These are phyloP conservation scores for Xenopus borealis DNA, from an alignment of 2,113 vertebrate genomes.

Conservation along the genomic window DNA sequence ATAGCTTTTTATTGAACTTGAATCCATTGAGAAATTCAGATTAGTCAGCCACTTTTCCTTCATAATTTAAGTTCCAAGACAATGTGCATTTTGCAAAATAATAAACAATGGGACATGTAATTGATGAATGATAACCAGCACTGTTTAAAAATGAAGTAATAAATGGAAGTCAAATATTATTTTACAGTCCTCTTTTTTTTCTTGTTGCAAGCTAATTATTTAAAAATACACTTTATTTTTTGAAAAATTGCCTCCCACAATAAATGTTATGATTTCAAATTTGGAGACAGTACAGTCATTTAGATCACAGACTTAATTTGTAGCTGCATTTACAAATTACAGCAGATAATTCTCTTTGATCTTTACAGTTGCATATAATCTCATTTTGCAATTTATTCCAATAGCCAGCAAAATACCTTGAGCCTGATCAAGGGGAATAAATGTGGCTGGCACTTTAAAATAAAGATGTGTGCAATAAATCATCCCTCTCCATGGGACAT, in stretches of 20 bases:
- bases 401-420: too few relatives aligned
- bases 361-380: too few relatives aligned
- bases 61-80: conserved; percentile 71
- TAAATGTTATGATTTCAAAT: too few relatives aligned
- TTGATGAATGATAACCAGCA: conserved; percentile 61
- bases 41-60: conserved; percentile 81
- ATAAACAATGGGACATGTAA: conserved; percentile 51
- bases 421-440: too few relatives aligned
- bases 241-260: too few relatives aligned
- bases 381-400: too few relatives aligned
- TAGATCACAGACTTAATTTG: too few relatives aligned
- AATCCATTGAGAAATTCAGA: conserved; percentile 85
- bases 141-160: conserved; percentile 64
- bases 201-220: too few relatives aligned
- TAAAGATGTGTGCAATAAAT: conserved; percentile 4
- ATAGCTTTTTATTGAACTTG: conserved; percentile 86
- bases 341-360: too few relatives aligned
- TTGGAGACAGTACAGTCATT: too few relatives aligned
- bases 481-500: not conserved
- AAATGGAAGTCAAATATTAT: conserved; percentile 41
- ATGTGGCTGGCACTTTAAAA: not conserved
- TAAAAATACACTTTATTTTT: too few relatives aligned
- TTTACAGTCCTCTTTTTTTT: not conserved
- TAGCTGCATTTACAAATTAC: too few relatives aligned
- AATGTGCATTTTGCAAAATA: conserved; percentile 65